phyloP scores from a whole-genome alignment of 2,113 vertebrate genomes.

The Manacus vitellinus region DNA sequence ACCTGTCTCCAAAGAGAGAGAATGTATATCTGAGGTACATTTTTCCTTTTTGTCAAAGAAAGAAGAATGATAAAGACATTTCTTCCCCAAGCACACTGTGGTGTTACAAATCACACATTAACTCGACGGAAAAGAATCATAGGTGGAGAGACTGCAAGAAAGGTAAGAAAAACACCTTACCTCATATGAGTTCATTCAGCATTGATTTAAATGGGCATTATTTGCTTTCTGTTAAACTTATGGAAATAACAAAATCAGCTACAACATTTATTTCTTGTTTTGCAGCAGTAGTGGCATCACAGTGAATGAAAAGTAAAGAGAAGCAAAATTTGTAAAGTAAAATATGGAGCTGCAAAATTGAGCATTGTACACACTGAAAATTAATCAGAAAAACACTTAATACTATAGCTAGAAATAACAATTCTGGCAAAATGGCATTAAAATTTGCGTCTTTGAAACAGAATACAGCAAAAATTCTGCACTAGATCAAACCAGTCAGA shows the following conservation, averaged over 20 bases:
- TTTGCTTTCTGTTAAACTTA: not conserved
- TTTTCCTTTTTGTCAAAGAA: conserved; percentile 76
- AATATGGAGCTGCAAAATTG: not conserved
- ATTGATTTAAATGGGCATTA: not conserved
- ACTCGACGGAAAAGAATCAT: conserved; percentile 76
- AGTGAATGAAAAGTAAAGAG: not conserved
- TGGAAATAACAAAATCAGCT: not conserved
- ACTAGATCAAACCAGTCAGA: not conserved
- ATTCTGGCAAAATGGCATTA: not conserved
- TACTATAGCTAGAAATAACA: not conserved
- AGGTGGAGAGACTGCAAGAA: conserved; percentile 70
- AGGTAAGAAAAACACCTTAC: conserved; percentile 67
- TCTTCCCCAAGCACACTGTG: conserved; percentile 71
- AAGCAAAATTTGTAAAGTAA: not conserved
- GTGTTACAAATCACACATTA: conserved; percentile 26
- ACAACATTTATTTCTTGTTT: not conserved
- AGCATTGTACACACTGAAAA: not conserved
- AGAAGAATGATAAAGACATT: conserved; percentile 71
- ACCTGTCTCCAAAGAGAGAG: not conserved
- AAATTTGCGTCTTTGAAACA: not conserved
- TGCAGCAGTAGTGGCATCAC: not conserved
- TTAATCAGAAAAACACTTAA: not conserved
- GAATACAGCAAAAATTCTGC: not conserved
- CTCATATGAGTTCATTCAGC: not conserved
- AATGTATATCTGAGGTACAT: not conserved